These are phyloP conservation scores for Periophthalmus magnuspinnatus DNA, from an alignment of 2,797 vertebrate species.

Conservation along the genomic window DNA sequence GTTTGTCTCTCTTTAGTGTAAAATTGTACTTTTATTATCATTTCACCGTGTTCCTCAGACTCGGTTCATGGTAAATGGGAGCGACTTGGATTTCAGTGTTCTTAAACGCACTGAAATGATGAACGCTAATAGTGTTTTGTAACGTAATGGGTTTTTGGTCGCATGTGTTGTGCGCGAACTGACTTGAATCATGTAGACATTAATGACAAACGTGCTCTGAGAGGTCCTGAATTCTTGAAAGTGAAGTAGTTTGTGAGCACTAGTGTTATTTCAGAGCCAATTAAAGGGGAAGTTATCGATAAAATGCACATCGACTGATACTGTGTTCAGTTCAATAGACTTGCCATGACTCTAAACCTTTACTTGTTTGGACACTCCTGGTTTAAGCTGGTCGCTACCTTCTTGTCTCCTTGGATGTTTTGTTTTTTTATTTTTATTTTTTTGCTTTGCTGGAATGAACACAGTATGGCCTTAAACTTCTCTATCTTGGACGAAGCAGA, in stretches of 20 bases:
- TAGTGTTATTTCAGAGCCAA: too few species aligned
- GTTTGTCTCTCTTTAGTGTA: too few species aligned
- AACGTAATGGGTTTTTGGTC: neutral
- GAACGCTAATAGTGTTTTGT: neutral
- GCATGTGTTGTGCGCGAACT: neutral
- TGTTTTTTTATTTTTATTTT: too few species aligned
- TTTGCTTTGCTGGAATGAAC: neutral
- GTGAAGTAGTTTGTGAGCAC: neutral
- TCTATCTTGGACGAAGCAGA: too few species aligned
- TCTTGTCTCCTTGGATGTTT: too few species aligned
- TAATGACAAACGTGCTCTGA: neutral
- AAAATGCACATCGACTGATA: neutral
- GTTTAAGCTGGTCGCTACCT: neutral
- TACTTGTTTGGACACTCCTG: neutral
- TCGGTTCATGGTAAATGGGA: neutral
- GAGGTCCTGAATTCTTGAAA: constrained; percentile 8
- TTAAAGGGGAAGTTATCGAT: neutral
- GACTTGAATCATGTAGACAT: neutral
- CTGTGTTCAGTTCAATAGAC: too few species aligned
- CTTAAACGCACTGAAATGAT: neutral
- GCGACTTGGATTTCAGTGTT: neutral
- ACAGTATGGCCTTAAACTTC: too few species aligned
- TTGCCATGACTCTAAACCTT: too few species aligned
- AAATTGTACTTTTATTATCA: neutral
- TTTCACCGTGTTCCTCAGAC: neutral